phyloP scores from a whole-genome alignment of 2,888 invertebrate species.

The Lochmaea crataegi region DNA sequence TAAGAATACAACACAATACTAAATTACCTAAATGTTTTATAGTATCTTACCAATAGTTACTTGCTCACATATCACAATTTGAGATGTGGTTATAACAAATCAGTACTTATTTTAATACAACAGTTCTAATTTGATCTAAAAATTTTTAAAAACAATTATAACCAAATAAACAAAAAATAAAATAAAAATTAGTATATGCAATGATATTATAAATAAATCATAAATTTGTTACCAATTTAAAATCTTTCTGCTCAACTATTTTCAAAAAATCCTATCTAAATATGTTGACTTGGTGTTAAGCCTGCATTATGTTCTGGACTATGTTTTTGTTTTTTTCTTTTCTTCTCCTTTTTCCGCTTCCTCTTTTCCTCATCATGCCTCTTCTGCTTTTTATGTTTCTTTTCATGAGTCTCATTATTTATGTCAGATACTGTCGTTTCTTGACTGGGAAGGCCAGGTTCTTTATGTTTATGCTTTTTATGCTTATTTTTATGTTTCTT shows the following conservation, averaged over 20 bases:
- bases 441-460: constrained; percentile 81
- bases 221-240: neutral
- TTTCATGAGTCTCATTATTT: constrained; percentile 86
- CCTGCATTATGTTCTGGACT: constrained; percentile 87
- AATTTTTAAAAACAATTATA: too few relatives aligned
- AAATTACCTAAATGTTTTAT: too few relatives aligned
- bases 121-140: too few relatives aligned
- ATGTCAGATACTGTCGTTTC: constrained; percentile 77
- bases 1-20: too few relatives aligned
- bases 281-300: constrained; percentile 72
- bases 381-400: constrained; percentile 95
- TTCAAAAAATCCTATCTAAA: constrained; percentile 41
- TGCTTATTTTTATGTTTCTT: constrained; percentile 96
- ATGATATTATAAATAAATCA: neutral
- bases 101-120: too few relatives aligned
- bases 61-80: too few relatives aligned
- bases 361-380: constrained; percentile 92
- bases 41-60: too few relatives aligned
- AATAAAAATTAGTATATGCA: neutral
- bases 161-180: neutral
- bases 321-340: constrained; percentile 93
- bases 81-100: too few relatives aligned
- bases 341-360: constrained; percentile 95
- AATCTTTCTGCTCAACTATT: constrained; percentile 9
- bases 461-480: constrained; percentile 94